Base-by-base conservation (phyloP, 2,113 vertebrate species). In the Thalassoma bifasciatum region DNA sequence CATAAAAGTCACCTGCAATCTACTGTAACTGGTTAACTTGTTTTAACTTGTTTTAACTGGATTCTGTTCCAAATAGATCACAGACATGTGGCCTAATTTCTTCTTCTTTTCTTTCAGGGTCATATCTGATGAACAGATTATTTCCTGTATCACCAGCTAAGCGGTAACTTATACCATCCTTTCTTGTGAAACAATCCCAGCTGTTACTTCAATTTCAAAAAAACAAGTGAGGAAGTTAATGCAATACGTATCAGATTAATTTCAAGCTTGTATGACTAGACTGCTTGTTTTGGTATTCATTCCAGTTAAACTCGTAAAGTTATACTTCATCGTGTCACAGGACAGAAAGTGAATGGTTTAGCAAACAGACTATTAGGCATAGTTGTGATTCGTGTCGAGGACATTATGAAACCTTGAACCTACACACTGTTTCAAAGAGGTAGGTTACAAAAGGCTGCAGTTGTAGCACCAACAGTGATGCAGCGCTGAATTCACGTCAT, bases 101-200 rank as follows among this genome's bases (percentile, higher is more conserved):
- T 30, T 26, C 6, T 34, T 54, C 1, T 10, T 23, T n/a, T 52
- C 16, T 40, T 56, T 6, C 22, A 4, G 7, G 12, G 42, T 38
- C 11, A 34, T 40, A 5, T 67, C 0, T 52, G 21, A 44, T 17
- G 23, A 0, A 1, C 2, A 37, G 5, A 52, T 66, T 44, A n/a
- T 40, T 17, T 11, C 36, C 26, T 17, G 16, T 11, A 26, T 58
- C 47, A 37, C 5, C 44, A 13, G 8, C 44, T 47, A 4, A 22
- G 7, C 2, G 8, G 9, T 23, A 58, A 65, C 22, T 22, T 9
- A 44, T 7, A 44, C 22, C 46, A 19, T 44, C 42, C 13, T 58
- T 37, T 78, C 23, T 79, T n/a, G 10, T 22, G 10, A 26, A 77
- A 49, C 0, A 38, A 72, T 65, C 21, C 51, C 14, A 53, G 17